Evolutionary conservation across 2,888 invertebrate species (phyloP).

Genomic region (Cryptus viduatorius): DNA sequence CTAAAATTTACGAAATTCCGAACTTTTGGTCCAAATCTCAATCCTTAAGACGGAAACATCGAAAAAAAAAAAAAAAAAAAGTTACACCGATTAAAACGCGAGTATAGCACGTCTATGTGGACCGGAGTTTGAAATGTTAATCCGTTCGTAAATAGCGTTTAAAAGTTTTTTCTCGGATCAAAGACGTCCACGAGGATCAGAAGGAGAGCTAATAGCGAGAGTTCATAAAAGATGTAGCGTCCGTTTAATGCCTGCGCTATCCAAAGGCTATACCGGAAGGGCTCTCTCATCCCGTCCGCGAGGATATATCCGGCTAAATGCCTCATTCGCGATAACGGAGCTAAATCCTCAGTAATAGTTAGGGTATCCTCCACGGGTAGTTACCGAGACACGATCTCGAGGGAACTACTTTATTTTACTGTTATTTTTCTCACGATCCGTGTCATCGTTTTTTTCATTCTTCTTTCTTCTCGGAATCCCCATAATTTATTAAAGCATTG

Average conservation of each 20-base stretch:
- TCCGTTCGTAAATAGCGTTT: neutral
- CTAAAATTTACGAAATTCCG: no score
- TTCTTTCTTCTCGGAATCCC: neutral
- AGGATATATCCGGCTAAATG: conserved; percentile 10
- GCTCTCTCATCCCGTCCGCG: neutral
- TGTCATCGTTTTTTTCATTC: neutral
- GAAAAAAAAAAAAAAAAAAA: neutral
- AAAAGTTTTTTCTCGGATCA: neutral
- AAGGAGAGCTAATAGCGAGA: neutral
- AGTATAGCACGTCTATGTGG: neutral
- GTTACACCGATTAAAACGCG: neutral
- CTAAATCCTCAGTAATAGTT: conserved; percentile 16
- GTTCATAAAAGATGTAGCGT: conserved; percentile 19
- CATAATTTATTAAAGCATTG: neutral
- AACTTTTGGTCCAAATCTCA: neutral
- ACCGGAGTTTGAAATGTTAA: neutral
- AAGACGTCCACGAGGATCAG: conserved; percentile 1
- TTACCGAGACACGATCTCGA: neutral
- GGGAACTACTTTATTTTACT: neutral
- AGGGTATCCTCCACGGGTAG: neutral
- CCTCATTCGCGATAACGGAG: conserved; percentile 17
- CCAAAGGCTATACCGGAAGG: conserved; percentile 1
- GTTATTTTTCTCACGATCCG: conserved; percentile 1
- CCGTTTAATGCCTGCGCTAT: neutral
- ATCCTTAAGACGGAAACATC: neutral